These are phyloP conservation scores for Troides aeacus DNA, from an alignment of 2,888 invertebrate species.

Conservation along the genomic window DNA sequence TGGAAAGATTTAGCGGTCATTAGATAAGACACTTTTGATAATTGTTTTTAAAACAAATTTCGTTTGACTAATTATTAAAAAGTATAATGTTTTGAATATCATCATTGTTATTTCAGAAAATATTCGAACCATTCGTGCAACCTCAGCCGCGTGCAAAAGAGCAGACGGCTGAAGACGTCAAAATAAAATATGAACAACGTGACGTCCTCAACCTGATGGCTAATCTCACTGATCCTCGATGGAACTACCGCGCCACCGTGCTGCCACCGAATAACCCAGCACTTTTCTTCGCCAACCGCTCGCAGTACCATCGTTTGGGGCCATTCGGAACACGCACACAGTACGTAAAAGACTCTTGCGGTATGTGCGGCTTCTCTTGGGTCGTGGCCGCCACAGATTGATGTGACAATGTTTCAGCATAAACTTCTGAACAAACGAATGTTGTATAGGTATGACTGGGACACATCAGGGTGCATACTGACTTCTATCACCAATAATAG, in stretches of 20 bases:
- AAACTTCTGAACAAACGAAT: constrained; percentile 62
- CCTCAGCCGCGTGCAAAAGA: constrained; percentile 71
- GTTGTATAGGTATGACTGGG: constrained; percentile 63
- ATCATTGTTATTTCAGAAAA: constrained; percentile 57
- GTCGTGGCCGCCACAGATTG: constrained; percentile 73
- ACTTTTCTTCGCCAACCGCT: constrained; percentile 82
- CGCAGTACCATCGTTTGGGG: constrained; percentile 81
- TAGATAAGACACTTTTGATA: constrained; percentile 10
- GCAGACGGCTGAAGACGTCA: constrained; percentile 59
- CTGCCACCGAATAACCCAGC: constrained; percentile 79
- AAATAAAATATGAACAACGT: constrained; percentile 74
- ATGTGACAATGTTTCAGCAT: constrained; percentile 51
- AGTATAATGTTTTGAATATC: constrained; percentile 1
- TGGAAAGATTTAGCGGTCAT: constrained; percentile 50
- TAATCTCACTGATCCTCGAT: constrained; percentile 76
- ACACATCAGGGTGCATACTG: constrained; percentile 68
- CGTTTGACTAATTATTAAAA: constrained; percentile 2
- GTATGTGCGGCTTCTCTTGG: constrained; percentile 75
- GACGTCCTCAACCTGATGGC: constrained; percentile 81
- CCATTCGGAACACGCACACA: constrained; percentile 78
- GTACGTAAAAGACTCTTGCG: constrained; percentile 78
- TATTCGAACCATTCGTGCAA: constrained; percentile 69
- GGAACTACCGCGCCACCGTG: constrained; percentile 78
- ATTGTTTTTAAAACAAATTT: constrained; percentile 20
- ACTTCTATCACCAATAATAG: constrained; percentile 52